A percentile compares a stretch with the other conserved stretches of the same genome.
phyloP scores from a whole-genome alignment of 2,113 vertebrate species.

The Sceloporus undulatus region DNA sequence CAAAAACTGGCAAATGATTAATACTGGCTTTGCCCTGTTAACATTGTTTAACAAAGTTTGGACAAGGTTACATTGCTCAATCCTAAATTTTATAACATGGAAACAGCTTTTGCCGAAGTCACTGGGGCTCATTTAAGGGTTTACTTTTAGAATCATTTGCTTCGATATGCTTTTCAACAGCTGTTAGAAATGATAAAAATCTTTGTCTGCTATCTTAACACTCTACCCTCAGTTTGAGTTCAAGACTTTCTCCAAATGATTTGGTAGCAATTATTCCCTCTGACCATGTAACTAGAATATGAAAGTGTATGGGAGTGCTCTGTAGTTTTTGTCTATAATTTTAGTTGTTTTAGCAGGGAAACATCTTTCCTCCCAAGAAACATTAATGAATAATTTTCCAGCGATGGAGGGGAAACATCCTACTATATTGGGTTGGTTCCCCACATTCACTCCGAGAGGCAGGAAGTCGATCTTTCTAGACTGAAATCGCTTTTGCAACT shows the following conservation, averaged over 20 bases:
- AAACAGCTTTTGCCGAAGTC: not conserved
- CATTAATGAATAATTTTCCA: not conserved
- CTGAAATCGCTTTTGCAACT: too few species aligned
- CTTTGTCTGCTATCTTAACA: not conserved
- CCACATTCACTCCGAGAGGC: too few species aligned
- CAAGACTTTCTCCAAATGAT: not conserved
- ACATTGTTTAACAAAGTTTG: slow-evolving; percentile 13
- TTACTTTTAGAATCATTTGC: not conserved
- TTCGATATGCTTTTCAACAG: too few species aligned
- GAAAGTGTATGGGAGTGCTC: not conserved
- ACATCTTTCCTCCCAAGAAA: not conserved
- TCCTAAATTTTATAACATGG: not conserved
- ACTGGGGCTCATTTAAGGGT: not conserved
- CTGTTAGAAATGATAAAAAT: not conserved
- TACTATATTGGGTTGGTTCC: too few species aligned
- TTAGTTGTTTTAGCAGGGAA: not conserved
- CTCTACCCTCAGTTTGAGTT: not conserved
- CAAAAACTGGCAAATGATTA: not conserved
- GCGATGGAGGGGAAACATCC: too few species aligned
- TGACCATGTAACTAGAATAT: not conserved
- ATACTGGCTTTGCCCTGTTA: not conserved
- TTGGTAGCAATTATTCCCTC: not conserved
- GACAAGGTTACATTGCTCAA: not conserved
- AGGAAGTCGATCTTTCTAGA: too few species aligned
- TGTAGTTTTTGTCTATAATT: not conserved